These are phyloP conservation scores for Tokudaia tokunoshimensis DNA, from an alignment of 2,797 vertebrate species.

Conservation along the genomic window DNA sequence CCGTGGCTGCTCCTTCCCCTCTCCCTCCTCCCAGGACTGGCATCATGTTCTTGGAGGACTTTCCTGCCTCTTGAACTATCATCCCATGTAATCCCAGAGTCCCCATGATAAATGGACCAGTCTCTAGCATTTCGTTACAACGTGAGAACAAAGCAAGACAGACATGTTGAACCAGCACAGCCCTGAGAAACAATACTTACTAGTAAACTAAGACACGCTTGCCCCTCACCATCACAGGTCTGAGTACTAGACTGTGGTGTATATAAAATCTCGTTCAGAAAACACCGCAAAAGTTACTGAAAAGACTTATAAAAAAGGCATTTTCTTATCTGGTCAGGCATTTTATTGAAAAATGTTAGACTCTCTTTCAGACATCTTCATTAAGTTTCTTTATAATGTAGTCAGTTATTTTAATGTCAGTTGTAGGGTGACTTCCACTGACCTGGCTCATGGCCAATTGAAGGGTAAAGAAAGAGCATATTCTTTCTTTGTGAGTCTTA, in stretches of 20 bases:
- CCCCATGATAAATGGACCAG: background rate
- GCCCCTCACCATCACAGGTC: background rate
- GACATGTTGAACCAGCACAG: background rate
- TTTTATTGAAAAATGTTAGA: slow-evolving; percentile 28
- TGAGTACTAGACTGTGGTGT: background rate
- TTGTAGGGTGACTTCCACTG: background rate
- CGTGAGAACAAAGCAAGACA: background rate
- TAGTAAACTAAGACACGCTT: background rate
- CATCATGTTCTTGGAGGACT: background rate
- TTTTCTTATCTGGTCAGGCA: slow-evolving; percentile 42
- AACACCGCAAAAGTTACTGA: slow-evolving; percentile 8
- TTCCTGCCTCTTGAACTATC: background rate
- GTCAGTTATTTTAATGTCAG: background rate
- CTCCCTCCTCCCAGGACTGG: background rate
- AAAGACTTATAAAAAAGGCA: slow-evolving; percentile 37
- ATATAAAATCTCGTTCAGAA: slow-evolving; percentile 46
- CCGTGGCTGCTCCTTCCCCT: background rate
- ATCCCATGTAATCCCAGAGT: background rate
- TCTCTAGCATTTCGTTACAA: background rate
- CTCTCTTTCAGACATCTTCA: background rate
- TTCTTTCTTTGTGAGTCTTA: background rate
- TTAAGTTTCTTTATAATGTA: slow-evolving; percentile 32
- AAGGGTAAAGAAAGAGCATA: background rate
- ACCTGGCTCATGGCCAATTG: background rate
- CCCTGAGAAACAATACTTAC: slow-evolving; percentile 32